Base-by-base conservation (phyloP, 2,113 vertebrate species). In the Ophthalmolycus amberensis region DNA sequence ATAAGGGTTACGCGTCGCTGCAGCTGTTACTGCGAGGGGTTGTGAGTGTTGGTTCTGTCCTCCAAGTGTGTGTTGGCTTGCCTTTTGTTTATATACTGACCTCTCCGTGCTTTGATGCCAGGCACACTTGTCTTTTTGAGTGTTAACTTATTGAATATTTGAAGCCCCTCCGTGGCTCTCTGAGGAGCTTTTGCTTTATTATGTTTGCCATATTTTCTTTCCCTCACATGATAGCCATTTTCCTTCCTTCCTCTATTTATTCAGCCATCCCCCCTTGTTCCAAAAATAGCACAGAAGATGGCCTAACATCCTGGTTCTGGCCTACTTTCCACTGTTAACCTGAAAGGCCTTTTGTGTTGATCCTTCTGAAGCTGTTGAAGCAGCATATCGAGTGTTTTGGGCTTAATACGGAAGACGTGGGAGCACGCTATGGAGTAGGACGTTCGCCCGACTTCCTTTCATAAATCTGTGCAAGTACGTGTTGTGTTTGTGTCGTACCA, bases 61-160 rank as follows among this genome's bases (percentile, higher is more conserved):
- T 71, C 46, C 63, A 74, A 88, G 74, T 77, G 82, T 80, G 83
- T 90, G 82, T 77, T 77, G 79, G 67, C 86, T 88, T 91, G 85
- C 62, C 71, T 77, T 92, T 86, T 90, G 88, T 91, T 88, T 84
- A 80, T 83, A 78, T 69, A 62, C 88, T 76, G 85, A 87, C 80
- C 58, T 56, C 58, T 56, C 80, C 82, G 80, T 88, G 87, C 88
- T 95, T 90, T 92, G 79, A 91, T 80, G 87, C 86, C 84, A 87
- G 75, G 89, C 91, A 90, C 89, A 90, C 79, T 46, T 89, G 56
- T 90, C 71, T 83, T 76, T 93, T 86, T 88, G 82, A 88, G 84
- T 93, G 86, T 91, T 94, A 95, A 95, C 89, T 95, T 95, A 95
- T 95, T 94, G 88, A 92, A 86, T 83, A 85, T 90, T 85, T 87